Percentiles rank a stretch among this genome's conserved stretches.
phyloP scores from a whole-genome alignment of 2,888 invertebrate species.

The Archaeoteleia sp. region DNA sequence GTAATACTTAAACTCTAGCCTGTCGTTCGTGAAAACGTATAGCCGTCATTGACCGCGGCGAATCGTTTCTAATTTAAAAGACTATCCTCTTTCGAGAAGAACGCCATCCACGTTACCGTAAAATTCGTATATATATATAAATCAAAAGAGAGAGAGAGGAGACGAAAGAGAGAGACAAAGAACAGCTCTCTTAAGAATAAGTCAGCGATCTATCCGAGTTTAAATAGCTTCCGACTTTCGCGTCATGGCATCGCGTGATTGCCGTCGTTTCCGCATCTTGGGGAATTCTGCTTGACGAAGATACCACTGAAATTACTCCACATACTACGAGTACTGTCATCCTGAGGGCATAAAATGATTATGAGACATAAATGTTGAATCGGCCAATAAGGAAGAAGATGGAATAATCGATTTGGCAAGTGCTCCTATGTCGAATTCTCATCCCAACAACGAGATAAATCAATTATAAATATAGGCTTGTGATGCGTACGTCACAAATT shows the following conservation, averaged over 20 bases:
- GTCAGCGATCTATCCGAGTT: slow-evolving; percentile 30
- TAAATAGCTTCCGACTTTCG: slow-evolving; percentile 41
- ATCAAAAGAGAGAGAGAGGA: neutral
- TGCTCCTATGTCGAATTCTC: neutral
- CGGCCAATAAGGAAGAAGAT: neutral
- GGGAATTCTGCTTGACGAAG: slow-evolving; percentile 8
- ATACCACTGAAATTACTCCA: slow-evolving; percentile 27
- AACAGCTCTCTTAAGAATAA: slow-evolving; percentile 31
- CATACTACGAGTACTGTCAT: slow-evolving; percentile 7
- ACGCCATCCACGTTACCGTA: slow-evolving; percentile 42
- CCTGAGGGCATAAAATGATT: slow-evolving; percentile 18
- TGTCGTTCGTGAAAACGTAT: slow-evolving; percentile 43
- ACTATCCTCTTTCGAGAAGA: slow-evolving; percentile 50
- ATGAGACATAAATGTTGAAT: slow-evolving; percentile 16
- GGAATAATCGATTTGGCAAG: neutral
- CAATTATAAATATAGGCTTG: no score
- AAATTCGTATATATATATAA: slow-evolving; percentile 32
- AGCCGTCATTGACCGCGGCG: slow-evolving; percentile 49
- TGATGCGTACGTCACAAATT: no score
- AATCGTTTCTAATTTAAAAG: slow-evolving; percentile 61
- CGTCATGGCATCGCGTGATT: slow-evolving; percentile 38
- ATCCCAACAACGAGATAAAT: no score
- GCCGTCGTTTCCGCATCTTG: slow-evolving; percentile 22
- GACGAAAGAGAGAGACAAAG: slow-evolving; percentile 3
- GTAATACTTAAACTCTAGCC: slow-evolving; percentile 42